Evolutionary conservation across 2,113 vertebrate genomes (phyloP).

Genomic region (Brachyistius frenatus): DNA sequence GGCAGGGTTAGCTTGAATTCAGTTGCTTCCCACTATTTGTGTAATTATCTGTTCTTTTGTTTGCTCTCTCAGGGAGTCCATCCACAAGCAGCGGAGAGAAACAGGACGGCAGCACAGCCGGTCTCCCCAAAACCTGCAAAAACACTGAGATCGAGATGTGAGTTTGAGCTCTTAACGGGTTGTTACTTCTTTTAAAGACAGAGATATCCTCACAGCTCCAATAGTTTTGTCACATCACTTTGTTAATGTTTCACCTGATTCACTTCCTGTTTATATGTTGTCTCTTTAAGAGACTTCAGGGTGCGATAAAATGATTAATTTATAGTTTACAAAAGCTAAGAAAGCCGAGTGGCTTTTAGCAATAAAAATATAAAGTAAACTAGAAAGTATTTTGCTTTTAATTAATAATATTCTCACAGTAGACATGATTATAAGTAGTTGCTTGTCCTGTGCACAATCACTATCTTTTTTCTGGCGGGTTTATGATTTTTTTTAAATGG

Average conservation of each 20-base stretch:
- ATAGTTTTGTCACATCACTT: no score
- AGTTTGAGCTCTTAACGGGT: constrained; percentile 58
- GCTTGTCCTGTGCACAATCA: no score
- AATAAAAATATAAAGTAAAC: no score
- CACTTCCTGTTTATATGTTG: no score
- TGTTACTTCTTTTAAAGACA: no score
- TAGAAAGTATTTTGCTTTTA: no score
- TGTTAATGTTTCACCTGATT: no score
- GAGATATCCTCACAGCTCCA: no score
- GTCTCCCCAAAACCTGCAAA: constrained; percentile 90
- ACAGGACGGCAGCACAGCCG: constrained; percentile 78
- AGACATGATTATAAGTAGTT: no score
- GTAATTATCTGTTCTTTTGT: background rate
- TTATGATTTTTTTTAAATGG: background rate
- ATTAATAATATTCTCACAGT: no score
- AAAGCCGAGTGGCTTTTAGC: background rate
- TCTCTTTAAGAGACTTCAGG: background rate
- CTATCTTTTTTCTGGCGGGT: background rate
- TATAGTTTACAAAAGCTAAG: background rate
- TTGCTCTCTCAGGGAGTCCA: constrained; percentile 88
- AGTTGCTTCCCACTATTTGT: background rate
- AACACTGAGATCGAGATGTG: constrained; percentile 93
- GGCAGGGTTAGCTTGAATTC: no score
- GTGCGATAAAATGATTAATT: background rate
- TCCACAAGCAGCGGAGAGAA: constrained; percentile 96